Conservation (phyloP, 2,113 vertebrate species). For the Pteronura brasiliensis region DNA sequence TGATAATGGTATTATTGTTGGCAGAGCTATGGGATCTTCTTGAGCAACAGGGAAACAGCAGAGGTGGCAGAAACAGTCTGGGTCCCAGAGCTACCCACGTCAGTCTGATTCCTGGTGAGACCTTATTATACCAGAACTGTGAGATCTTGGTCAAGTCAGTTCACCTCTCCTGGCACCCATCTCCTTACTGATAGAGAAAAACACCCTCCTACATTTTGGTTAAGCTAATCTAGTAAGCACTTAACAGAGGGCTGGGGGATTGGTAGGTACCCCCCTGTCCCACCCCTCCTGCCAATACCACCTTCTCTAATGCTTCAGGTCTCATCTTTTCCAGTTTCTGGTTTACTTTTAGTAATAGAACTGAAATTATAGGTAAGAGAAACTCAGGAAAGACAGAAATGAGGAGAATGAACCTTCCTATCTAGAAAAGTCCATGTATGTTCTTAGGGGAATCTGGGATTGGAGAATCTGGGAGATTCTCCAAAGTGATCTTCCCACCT, state of each 20-base stretch:
- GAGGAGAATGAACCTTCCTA: not conserved
- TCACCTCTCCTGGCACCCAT: not conserved
- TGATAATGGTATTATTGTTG: not conserved
- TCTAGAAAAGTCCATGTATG: not conserved
- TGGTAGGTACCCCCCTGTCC: not conserved
- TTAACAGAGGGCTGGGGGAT: not conserved
- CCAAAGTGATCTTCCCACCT: not conserved
- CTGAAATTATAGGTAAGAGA: not conserved
- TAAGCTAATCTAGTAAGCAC: not conserved
- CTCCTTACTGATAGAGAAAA: not conserved
- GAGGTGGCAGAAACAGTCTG: not conserved
- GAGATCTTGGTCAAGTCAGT: not conserved
- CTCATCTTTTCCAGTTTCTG: not conserved
- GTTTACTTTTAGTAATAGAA: not conserved
- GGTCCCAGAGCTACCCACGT: not conserved
- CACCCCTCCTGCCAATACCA: accelerated
- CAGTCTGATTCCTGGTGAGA: not conserved
- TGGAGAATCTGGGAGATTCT: not conserved
- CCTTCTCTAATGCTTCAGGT: not conserved
- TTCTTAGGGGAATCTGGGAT: not conserved
- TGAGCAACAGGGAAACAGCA: not conserved
- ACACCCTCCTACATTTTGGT: not conserved
- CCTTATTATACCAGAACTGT: not conserved
- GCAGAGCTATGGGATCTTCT: not conserved
- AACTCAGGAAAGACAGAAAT: not conserved